Conservation (phyloP, 1,140 invertebrate genomes). For the Diabrotica virgifera region DNA sequence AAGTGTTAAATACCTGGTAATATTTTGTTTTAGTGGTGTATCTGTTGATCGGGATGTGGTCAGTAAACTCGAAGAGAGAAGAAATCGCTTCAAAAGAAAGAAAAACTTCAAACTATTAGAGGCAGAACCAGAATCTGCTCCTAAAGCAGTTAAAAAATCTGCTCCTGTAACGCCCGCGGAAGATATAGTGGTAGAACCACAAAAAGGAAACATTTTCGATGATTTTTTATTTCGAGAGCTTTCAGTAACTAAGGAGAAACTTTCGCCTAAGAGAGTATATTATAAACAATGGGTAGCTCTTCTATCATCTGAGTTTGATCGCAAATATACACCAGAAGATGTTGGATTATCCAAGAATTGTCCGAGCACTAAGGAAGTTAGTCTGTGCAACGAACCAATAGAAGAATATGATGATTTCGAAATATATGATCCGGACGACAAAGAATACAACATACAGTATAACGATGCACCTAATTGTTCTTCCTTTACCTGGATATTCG, state of each 20-base stretch:
- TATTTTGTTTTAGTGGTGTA: constrained; percentile 7
- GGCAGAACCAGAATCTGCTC: neutral
- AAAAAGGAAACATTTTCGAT: neutral
- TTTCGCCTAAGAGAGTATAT: no score
- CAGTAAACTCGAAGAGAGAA: constrained; percentile 25
- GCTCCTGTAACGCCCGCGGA: neutral
- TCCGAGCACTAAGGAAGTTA: no score
- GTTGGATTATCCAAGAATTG: no score
- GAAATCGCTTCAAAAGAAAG: constrained; percentile 29
- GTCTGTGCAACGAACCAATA: no score
- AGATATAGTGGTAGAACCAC: neutral
- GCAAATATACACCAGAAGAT: no score
- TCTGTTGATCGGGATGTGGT: constrained; percentile 4
- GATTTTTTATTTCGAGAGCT: neutral
- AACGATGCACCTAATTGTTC: constrained; percentile 21
- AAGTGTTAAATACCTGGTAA: neutral
- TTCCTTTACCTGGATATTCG: constrained; percentile 23
- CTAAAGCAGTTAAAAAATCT: neutral
- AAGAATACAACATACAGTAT: constrained; percentile 29
- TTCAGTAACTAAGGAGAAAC: no score
- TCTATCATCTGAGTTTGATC: no score
- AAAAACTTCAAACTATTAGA: constrained; percentile 22
- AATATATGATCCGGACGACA: constrained; percentile 27
- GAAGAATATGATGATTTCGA: constrained; percentile 3
- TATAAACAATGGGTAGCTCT: no score